Percentiles rank a stretch among this genome's conserved stretches.
Evolutionary conservation across 2,113 vertebrate genomes (phyloP).

Genomic region (Procavia capensis): DNA sequence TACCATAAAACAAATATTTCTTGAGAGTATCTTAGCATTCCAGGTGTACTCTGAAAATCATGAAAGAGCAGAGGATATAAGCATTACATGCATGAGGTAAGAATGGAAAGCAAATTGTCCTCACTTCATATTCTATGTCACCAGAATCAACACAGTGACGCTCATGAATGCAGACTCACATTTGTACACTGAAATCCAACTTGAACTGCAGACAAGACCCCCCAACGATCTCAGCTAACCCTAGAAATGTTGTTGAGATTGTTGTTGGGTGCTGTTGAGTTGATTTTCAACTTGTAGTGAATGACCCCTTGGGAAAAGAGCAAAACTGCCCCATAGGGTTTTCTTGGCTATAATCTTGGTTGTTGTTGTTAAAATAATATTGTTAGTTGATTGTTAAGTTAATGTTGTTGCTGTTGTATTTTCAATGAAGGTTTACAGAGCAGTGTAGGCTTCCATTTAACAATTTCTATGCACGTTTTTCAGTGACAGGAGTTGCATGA

Average conservation of each 20-base stretch:
- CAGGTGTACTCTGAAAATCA: slow-evolving; percentile 52
- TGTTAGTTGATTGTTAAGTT: no score
- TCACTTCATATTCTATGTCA: background rate
- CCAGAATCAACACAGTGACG: background rate
- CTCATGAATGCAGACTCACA: background rate
- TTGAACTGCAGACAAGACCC: background rate
- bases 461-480: background rate
- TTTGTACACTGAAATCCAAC: background rate
- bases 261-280: background rate
- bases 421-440: background rate
- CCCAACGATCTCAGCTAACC: background rate
- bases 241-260: background rate
- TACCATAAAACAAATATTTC: slow-evolving; percentile 76
- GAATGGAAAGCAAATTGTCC: background rate
- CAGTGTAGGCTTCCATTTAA: background rate
- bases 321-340: background rate
- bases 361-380: background rate
- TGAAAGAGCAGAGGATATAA: slow-evolving; percentile 40
- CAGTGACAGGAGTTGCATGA: background rate
- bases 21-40: slow-evolving; percentile 49
- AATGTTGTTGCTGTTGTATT: no score
- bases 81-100: background rate
- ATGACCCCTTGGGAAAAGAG: background rate
- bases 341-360: background rate
- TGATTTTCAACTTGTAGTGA: background rate